Evolutionary conservation across 2,113 vertebrate species (phyloP), one percentile per base, ranked within the genome.

Genomic region (Neofelis nebulosa): DNA sequence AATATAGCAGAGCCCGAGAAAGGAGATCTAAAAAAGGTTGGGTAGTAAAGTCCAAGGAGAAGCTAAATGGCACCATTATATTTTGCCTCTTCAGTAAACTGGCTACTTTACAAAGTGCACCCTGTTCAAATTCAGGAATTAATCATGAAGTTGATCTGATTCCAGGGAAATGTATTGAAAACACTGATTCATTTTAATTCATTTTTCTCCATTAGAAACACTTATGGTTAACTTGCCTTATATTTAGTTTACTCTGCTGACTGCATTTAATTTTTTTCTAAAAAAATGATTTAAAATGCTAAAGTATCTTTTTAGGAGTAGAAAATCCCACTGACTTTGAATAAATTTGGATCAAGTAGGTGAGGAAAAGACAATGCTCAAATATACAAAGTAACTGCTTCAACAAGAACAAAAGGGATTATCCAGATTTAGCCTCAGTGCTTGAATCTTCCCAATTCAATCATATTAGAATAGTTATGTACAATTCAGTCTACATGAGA

Each of bases 381-480:
- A 98, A 94, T 95, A 97, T 15, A 97, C 96, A 91, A 94, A 91
- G 76, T 78, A 88, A 97, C 82, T 87, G 55, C 88, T 98, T 97
- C 85, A 94, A 98, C 91, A 98, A 97, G 98, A 98, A 98, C 96
- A 97, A 97, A 98, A 93, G 86, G 95, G 96, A 97, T 97, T 98
- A 97, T 83, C 94, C 68, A 97, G 89, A 96, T 98, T 98, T 98
- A 98, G 88, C 23, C 19, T 94, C 38, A 52, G 81, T 96, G 93
- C 89, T 96, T 97, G 84, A 95, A 93, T 97, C 88, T 87, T 94
- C 65, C 66, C n/a, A 91, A 76, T 93, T 88, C 95, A 97, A 95
- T 94, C 93, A 97, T 63, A 84, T 95, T 94, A 89, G 25, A 97
- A 96, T 81, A 33, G 50, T 95, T 96, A 93, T 91, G 96, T 97